Percentiles rank a stretch among this genome's conserved stretches.
Conservation (phyloP, 2,797 vertebrate species). For the Ptychobarbus kaznakovi region DNA sequence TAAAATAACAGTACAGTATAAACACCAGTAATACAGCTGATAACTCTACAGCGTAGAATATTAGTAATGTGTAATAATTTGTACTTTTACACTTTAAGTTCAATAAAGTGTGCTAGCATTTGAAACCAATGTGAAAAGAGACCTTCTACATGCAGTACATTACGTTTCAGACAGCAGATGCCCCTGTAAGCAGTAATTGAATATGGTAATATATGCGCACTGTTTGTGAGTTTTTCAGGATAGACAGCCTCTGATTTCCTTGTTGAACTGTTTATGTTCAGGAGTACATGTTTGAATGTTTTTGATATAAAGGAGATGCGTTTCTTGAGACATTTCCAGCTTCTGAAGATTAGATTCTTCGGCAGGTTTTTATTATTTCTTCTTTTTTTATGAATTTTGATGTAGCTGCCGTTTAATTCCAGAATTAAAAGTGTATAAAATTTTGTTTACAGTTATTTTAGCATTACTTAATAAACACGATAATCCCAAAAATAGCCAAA, state of each 20-base stretch:
- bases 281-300: neutral
- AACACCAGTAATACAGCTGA: neutral
- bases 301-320: neutral
- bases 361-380: neutral
- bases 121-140: slow-evolving; percentile 1
- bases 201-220: neutral
- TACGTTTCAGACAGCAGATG: neutral
- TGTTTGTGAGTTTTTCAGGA: neutral
- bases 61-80: neutral
- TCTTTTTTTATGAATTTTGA: neutral
- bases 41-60: neutral
- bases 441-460: too few species aligned
- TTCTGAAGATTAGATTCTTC: too few species aligned
- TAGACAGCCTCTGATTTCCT: neutral
- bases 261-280: neutral
- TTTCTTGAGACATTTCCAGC: neutral
- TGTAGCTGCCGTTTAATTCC: neutral
- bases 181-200: too few species aligned
- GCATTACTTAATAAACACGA: neutral
- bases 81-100: neutral
- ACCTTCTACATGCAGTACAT: neutral
- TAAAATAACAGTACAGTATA: neutral
- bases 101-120: neutral
- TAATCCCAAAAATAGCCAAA: neutral
- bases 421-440: neutral